Conservation (phyloP, 2,113 vertebrate species). For the Myrmecophaga tridactyla region DNA sequence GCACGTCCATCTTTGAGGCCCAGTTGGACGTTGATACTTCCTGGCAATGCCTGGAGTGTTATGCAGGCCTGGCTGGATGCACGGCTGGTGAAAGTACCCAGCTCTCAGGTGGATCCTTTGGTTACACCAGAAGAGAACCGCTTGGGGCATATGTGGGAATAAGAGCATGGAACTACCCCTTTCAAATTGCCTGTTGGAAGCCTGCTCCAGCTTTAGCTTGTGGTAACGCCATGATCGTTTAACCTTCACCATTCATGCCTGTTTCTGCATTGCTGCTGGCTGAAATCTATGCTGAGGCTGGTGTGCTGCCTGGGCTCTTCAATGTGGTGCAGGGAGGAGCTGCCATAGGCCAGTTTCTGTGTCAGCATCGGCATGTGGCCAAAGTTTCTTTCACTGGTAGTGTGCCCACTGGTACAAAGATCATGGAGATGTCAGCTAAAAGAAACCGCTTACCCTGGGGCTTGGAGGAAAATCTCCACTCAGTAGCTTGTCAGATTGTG, state of each 20-base stretch:
- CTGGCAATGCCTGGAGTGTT: too few relatives aligned
- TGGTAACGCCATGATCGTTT: conserved; percentile 98
- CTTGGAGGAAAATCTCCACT: conserved; percentile 97
- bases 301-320: conserved; percentile 93
- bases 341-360: conserved; percentile 92
- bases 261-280: conserved; percentile 91
- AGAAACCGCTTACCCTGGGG: conserved; percentile 93
- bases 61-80: too few relatives aligned
- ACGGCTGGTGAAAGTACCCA: conserved; percentile 96
- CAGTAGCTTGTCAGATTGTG: conserved; percentile 94
- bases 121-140: conserved; percentile 93
- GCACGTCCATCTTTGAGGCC: too few relatives aligned
- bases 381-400: conserved; percentile 98
- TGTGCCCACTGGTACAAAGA: conserved; percentile 95
- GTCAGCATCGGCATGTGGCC: conserved; percentile 91
- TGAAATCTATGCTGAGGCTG: conserved; percentile 93
- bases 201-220: conserved; percentile 95
- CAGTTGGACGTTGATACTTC: too few relatives aligned
- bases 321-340: conserved; percentile 95
- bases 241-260: conserved; percentile 95
- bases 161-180: conserved; percentile 97
- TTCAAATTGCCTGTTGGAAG: conserved; percentile 92
- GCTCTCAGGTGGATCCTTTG: conserved; percentile 92
- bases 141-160: conserved; percentile 96
- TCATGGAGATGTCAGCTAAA: conserved; percentile 95